Percentiles rank a stretch among this genome's conserved stretches.
Evolutionary conservation across 2,797 vertebrate genomes (phyloP).

Genomic region (Spinibarbus caldwelli): DNA sequence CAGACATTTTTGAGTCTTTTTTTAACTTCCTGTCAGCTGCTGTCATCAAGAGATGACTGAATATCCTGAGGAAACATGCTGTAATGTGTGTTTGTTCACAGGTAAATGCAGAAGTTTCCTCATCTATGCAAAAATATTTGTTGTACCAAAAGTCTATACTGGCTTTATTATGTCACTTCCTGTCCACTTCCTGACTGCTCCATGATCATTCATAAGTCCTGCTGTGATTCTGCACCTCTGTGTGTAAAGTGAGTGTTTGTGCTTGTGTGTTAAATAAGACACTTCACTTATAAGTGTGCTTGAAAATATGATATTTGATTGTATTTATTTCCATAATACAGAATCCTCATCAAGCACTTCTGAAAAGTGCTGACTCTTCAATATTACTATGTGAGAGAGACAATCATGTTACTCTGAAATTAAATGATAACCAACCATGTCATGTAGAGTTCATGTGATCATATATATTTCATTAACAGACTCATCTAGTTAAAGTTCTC

Average conservation of each 20-base stretch:
- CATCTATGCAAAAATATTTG: no score
- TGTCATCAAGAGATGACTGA: neutral
- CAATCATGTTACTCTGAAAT: neutral
- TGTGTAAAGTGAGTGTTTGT: constrained; percentile 24
- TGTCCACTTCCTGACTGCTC: constrained; percentile 35
- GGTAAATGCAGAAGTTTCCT: constrained; percentile 10
- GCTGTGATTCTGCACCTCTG: constrained; percentile 21
- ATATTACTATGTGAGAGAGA: constrained; percentile 53
- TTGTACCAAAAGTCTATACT: no score
- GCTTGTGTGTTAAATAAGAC: neutral
- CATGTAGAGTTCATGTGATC: neutral
- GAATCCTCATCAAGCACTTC: constrained; percentile 42
- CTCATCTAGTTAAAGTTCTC: constrained; percentile 59
- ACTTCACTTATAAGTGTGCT: neutral
- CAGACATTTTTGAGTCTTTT: neutral
- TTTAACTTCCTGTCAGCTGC: neutral
- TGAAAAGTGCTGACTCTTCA: constrained; percentile 43
- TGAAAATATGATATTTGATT: neutral
- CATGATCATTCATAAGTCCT: constrained; percentile 23
- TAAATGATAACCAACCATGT: neutral
- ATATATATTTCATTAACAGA: constrained; percentile 34
- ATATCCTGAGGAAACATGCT: neutral
- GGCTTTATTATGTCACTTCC: constrained; percentile 6
- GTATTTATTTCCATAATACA: constrained; percentile 7
- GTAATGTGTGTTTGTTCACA: neutral